Evolutionary conservation across 2,888 invertebrate species (phyloP).

Genomic region (Drosophila yooni): DNA sequence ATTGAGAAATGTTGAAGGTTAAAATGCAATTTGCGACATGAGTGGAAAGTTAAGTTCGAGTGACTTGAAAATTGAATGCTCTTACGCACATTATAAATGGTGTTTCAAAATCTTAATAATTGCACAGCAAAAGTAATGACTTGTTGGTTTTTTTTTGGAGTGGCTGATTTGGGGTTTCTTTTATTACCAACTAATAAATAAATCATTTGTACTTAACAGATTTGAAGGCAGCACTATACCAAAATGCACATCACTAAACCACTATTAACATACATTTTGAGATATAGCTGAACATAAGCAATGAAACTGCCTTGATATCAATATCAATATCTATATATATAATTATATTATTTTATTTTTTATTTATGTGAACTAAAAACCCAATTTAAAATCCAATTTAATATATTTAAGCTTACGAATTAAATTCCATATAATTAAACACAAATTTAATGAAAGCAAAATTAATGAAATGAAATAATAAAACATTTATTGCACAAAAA

Average conservation of each 20-base stretch:
- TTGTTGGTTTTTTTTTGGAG: conserved; percentile 10
- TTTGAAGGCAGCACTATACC: background rate
- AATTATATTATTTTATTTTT: background rate
- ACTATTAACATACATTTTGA: background rate
- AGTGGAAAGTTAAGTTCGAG: conserved; percentile 55
- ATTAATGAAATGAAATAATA: background rate
- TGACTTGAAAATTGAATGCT: conserved; percentile 28
- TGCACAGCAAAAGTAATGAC: conserved; percentile 33
- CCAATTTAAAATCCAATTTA: background rate
- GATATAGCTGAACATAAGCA: background rate
- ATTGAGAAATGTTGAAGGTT: conserved; percentile 76
- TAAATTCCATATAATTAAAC: background rate
- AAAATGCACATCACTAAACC: background rate
- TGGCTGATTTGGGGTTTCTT: background rate
- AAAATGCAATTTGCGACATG: conserved; percentile 69
- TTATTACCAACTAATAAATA: background rate
- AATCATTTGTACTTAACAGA: background rate
- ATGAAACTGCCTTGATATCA: background rate
- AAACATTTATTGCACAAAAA: background rate
- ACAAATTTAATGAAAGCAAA: too few relatives aligned
- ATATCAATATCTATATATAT: background rate
- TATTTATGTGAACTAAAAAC: background rate
- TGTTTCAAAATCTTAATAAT: conserved; percentile 30
- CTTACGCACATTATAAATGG: conserved; percentile 6
- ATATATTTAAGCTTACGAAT: background rate